phyloP scores from a whole-genome alignment of 2,797 vertebrate species.

The Rhynchotus rufescens region DNA sequence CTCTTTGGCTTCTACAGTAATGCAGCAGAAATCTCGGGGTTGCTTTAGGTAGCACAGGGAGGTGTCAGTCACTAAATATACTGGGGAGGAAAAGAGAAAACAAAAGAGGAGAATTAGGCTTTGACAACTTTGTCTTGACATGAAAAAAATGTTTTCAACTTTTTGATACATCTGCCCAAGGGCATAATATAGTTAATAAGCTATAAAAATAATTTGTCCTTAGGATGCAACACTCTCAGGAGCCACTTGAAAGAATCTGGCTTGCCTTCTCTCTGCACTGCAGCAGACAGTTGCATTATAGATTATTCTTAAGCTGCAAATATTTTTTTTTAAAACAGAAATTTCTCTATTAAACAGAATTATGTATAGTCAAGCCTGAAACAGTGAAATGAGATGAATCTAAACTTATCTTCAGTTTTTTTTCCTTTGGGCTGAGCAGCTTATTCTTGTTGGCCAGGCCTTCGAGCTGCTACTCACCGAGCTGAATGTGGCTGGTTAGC shows the following conservation, averaged over 20 bases:
- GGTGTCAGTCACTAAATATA: constrained; percentile 89
- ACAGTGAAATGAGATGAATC: background rate
- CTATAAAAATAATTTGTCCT: rapidly evolving
- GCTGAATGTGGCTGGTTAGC: constrained; percentile 89
- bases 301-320: background rate
- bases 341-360: background rate
- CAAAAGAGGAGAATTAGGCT: background rate
- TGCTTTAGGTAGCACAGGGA: constrained; percentile 91
- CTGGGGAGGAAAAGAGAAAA: constrained; percentile 73
- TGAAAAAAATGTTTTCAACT: background rate
- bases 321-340: background rate
- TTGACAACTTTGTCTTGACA: background rate
- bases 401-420: background rate
- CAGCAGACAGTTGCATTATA: background rate
- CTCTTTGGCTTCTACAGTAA: constrained; percentile 92
- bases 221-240: background rate
- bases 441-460: rapidly evolving
- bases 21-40: constrained; percentile 97
- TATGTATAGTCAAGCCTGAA: background rate
- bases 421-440: background rate
- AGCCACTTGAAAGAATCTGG: background rate
- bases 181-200: background rate
- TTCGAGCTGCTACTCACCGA: constrained; percentile 83
- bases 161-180: background rate
- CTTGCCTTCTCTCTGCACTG: background rate